Evolutionary conservation across 2,113 vertebrate genomes (phyloP).

Genomic region (Leiothrix lutea): DNA sequence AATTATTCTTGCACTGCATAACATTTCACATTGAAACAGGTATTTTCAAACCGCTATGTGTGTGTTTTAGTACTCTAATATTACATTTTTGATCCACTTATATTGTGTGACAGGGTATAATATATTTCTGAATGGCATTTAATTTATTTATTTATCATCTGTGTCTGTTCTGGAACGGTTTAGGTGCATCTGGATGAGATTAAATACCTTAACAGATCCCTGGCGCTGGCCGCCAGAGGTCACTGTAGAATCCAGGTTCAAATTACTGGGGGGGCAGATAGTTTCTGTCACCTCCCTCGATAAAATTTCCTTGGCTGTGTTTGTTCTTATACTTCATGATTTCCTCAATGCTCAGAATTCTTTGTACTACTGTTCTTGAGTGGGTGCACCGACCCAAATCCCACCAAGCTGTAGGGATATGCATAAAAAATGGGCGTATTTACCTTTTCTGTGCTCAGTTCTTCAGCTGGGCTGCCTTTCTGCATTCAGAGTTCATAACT

Average conservation of each 20-base stretch:
- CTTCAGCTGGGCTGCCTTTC: background rate
- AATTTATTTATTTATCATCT: conserved; percentile 67
- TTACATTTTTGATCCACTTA: conserved; percentile 57
- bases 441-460: conserved; percentile 15
- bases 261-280: conserved; percentile 1
- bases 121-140: conserved; percentile 52
- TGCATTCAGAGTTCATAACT: background rate
- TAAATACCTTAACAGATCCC: conserved; percentile 56
- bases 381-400: background rate
- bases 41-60: conserved; percentile 69
- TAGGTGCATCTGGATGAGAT: conserved; percentile 38
- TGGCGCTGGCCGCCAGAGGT: conserved; percentile 75
- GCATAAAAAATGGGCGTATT: background rate
- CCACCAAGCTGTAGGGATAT: background rate
- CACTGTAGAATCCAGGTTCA: conserved; percentile 78
- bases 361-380: background rate
- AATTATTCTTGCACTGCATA: conserved; percentile 68
- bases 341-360: background rate
- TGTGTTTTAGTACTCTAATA: conserved; percentile 61
- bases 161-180: conserved; percentile 5
- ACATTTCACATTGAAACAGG: conserved; percentile 59
- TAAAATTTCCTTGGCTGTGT: conserved; percentile 1
- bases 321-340: conserved; percentile 12
- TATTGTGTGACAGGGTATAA: conserved; percentile 41
- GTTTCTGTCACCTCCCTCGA: conserved; percentile 56